Evolutionary conservation across 2,113 vertebrate genomes (phyloP).

Genomic region (Semicossyphus pulcher): DNA sequence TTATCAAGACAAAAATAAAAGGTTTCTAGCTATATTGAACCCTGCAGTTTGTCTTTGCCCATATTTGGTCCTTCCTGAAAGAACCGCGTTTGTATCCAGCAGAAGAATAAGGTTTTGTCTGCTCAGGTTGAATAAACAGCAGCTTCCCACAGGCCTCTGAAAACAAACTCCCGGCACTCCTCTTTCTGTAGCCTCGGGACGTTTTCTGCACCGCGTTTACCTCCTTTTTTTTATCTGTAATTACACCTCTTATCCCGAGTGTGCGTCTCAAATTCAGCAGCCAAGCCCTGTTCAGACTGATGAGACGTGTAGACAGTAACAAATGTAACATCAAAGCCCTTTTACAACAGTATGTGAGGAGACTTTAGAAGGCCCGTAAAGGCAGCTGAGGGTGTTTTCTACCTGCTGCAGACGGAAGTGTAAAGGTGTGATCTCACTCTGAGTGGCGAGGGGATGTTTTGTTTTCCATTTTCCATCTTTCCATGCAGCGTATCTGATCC

Average conservation of each 20-base stretch:
- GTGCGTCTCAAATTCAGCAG: constrained; percentile 1
- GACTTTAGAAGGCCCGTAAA: neutral
- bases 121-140: constrained; percentile 15
- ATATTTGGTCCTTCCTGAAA: neutral
- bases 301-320: constrained; percentile 47
- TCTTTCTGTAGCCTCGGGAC: constrained; percentile 21
- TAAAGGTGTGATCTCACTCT: constrained; percentile 8
- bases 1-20: no score
- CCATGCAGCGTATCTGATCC: constrained; percentile 24
- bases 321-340: constrained; percentile 34
- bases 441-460: constrained; percentile 63
- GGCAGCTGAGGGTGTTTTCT: constrained; percentile 41
- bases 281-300: neutral
- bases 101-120: neutral
- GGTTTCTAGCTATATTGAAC: neutral
- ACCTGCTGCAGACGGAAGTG: constrained; percentile 27
- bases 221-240: constrained; percentile 39
- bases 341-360: neutral
- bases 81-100: neutral
- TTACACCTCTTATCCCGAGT: constrained; percentile 30
- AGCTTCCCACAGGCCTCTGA: neutral
- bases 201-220: neutral
- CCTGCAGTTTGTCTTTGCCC: neutral
- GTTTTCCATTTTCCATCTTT: constrained; percentile 19
- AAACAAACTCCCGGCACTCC: neutral